Evolutionary conservation across 2,888 invertebrate species (phyloP), one percentile per base, ranked within the genome.

Genomic region (Drosophila greeni): DNA sequence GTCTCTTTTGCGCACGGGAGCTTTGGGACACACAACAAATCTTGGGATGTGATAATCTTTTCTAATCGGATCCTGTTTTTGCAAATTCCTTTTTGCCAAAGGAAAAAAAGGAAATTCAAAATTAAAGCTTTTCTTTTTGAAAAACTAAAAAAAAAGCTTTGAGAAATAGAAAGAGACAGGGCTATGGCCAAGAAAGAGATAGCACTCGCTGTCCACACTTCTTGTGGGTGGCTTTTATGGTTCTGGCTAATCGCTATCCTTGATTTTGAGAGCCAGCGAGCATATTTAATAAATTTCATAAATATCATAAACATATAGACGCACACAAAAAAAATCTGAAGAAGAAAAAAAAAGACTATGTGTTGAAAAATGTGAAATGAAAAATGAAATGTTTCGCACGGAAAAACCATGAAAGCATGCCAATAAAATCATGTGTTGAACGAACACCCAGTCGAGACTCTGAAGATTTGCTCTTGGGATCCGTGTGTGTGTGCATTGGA

Each of bases 241-340:
- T 31, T 64, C 42, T 64, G 29, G 62, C 66, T 64, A 64, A 65
- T 64, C 65, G 66, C 62, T 65, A 64, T 64, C 53, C 53, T 64
- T 65, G 53, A 65, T 52, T 64, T 65, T 64, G 26, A 37, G 52
- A 54, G 42, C 42, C 1, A 1, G 40, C 40, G 51, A 64, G 69
- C 76, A 77, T 82, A 70, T 76, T 83, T 80, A 68, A 83, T 83
- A 61, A 78, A 73, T 70, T 73, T 73, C 75, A 83, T 81, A 78
- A 78, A 81, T 81, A 74, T 66, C 59, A 43, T 37, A 16, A 37
- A 37, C 5, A 37, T 18, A 37, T 18, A 37, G 58, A 58, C 34
- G 18, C 54, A 24, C 7, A 43, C 49, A 33, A 66, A 49, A 11
- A 39, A 20, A 31, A n/a, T n/a, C 33, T 36, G 26, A 37, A 31